phyloP scores from a whole-genome alignment of 2,113 vertebrate genomes.

The Limnothrissa miodon region DNA sequence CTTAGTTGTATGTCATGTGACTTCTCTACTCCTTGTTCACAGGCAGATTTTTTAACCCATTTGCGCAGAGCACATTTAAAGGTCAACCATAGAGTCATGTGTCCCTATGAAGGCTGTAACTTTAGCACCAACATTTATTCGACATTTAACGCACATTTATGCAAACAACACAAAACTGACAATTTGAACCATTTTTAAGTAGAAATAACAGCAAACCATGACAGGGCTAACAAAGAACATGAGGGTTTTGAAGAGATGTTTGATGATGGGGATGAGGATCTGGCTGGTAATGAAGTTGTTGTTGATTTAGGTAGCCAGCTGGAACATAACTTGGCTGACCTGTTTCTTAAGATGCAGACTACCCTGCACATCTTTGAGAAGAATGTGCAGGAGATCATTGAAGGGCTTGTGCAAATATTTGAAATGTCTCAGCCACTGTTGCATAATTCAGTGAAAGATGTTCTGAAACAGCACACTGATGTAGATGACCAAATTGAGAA shows the following conservation, averaged over 20 bases:
- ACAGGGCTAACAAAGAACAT: too few species aligned
- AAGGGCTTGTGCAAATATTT: constrained; percentile 33
- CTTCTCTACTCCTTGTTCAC: constrained; percentile 17
- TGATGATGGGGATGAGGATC: neutral
- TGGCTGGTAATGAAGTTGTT: neutral
- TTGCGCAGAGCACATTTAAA: constrained; percentile 32
- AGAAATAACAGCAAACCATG: too few species aligned
- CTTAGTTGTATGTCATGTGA: neutral
- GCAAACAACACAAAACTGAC: constrained; percentile 32
- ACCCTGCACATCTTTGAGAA: too few species aligned
- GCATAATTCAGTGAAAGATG: constrained; percentile 31
- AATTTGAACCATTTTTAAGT: too few species aligned
- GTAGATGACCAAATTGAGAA: constrained; percentile 38
- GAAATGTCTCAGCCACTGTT: constrained; percentile 34
- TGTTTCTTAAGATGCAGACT: too few species aligned
- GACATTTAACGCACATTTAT: constrained; percentile 42
- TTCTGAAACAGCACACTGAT: constrained; percentile 33
- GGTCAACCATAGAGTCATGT: constrained; percentile 30
- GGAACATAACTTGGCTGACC: too few species aligned
- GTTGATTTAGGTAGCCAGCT: neutral
- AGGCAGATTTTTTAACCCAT: constrained; percentile 2
- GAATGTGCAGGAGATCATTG: neutral
- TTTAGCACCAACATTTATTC: neutral
- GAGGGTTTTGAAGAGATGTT: too few species aligned
- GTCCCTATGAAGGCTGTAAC: constrained; percentile 29